Base-by-base conservation (phyloP, 30 jellyfish, hydroid and myxozoan genomes). In the Chrysaora quinquecirrha region DNA sequence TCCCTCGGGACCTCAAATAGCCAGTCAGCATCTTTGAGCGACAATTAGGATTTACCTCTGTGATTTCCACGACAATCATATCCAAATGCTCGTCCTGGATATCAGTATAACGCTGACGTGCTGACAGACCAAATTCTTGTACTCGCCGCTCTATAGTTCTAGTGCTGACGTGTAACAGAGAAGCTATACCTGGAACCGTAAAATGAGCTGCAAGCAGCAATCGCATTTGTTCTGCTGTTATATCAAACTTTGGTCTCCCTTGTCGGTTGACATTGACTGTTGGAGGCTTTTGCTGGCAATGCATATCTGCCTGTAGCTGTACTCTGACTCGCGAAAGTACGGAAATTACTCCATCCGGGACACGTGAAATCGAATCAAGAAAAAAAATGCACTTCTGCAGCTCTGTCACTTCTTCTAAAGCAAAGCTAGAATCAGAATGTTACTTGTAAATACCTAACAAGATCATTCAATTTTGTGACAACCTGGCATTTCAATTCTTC, bases 81-180 rank as follows among this genome's bases (percentile, higher is more conserved):
- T 66, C 78, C 21, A 66, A 33, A 22, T 1, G 27, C n/a, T 29
- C 23, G 29, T 66, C 78, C 18, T 66, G 27, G 19, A 66, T 66
- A 4, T 27, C 28, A 27, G 11, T 10, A 29, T 66, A 66, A 18
- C 30, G n/a, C 1, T 27, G 16, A 19, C 31, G 6, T 1, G 16
- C 48, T 14, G 78, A 66, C 60, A 66, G 16, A 29, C 78, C 78
- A 66, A 27, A 66, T 66, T 66, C 78, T 9, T 32, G 54, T 22
- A 32, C 23, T 16, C 78, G 27, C 58, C 63, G 78, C 23, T 66
- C 21, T 66, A 66, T 27, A 10, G 78, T 66, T 19, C 78, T 29
- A 21, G 16, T 24, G 23, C 78, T 66, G 10, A 66, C 78, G 1
- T 24, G 34, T 12, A 29, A 22, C 58, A 66, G 31, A 19, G 28